Evolutionary conservation across 2,797 vertebrate genomes (phyloP), one percentile per base, ranked within the genome.

Genomic region (Acanthornis magna): DNA sequence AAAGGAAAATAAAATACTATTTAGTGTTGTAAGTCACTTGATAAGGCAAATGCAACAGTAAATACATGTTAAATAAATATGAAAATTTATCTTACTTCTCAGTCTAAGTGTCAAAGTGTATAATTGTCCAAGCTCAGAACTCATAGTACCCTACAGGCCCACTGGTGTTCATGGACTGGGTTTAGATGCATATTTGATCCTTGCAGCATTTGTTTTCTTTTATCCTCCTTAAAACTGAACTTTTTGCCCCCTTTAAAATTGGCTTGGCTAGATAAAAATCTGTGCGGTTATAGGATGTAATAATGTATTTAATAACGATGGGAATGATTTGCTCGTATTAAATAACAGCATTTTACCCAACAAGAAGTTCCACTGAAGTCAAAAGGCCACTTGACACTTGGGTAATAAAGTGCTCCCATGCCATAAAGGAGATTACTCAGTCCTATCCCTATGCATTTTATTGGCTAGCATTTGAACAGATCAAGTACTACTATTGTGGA

Each of bases 401-500:
- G 25, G 13, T 84, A 92, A 78, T 75, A 78, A 88, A 94, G 79
- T 60, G 32, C 5, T 95, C 54, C 63, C 36, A 34, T 30, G 25
- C 38, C 45, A 13, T 75, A 70, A 84, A 20, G 62, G 74, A 81
- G 79, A 90, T 76, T 45, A 58, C 45, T 88, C 76, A 43, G 42
- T 88, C 42, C 48, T 72, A 87, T 30, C 32, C 42, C 55, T 67
- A 1, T 48, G 30, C 2, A 2, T 91, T 94, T 93, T 84, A 92
- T 74, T 78, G 94, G 73, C 48, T 85, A 88, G 53, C 4, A 1
- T 92, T 76, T 93, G 87, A 91, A 78, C 70, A 91, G 89, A 93
- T 81, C 85, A 94, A 89, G 47, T 81, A 55, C 73, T 83, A 32
- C 79, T 93, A 84, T 93, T 90, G 85, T 73, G 67, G 82, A 67